Evolutionary conservation across 1,140 invertebrate genomes (phyloP).

Genomic region (Conus betulinus): DNA sequence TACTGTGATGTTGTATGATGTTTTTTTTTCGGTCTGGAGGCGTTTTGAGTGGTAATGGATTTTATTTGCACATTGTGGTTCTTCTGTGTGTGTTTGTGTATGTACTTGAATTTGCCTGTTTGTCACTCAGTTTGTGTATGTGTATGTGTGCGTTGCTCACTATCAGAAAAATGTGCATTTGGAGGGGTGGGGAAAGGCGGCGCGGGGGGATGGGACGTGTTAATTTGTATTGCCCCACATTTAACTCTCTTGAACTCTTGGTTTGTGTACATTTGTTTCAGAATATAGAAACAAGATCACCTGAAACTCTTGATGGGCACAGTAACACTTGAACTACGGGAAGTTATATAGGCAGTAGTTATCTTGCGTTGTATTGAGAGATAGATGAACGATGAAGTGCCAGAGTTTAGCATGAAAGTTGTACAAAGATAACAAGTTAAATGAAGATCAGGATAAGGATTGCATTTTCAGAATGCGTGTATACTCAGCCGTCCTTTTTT

Average conservation of each 20-base stretch:
- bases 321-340: background rate
- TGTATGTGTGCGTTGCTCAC: background rate
- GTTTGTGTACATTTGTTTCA: background rate
- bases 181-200: background rate
- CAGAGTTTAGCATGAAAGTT: too few species aligned
- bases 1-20: too few species aligned
- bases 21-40: too few species aligned
- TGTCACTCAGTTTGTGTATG: background rate
- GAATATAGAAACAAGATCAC: background rate
- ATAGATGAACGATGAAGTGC: too few species aligned
- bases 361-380: too few species aligned
- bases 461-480: too few species aligned
- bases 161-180: background rate
- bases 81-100: background rate
- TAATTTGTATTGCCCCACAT: background rate
- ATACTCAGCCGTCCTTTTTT: too few species aligned
- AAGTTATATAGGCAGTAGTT: too few species aligned
- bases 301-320: constrained; percentile 11
- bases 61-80: too few species aligned
- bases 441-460: too few species aligned
- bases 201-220: background rate
- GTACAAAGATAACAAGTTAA: too few species aligned
- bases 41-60: too few species aligned
- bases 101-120: background rate
- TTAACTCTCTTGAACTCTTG: background rate